Conservation (phyloP, 2,888 invertebrate species). For the Zonitis immaculata region DNA sequence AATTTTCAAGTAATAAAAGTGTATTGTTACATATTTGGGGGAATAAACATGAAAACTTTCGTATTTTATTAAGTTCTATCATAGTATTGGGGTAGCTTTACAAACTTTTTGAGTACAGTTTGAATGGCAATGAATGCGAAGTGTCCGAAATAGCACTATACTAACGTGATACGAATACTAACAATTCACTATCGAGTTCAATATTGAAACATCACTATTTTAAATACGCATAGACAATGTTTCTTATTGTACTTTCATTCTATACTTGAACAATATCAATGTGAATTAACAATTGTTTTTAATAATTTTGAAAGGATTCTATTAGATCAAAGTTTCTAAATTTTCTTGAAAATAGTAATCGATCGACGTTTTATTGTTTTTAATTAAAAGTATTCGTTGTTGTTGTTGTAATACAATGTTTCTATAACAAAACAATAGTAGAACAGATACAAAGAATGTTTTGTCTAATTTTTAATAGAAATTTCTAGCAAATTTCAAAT, state of each 20-base stretch:
- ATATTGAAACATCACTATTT: slow-evolving; percentile 25
- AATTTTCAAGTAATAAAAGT: background rate
- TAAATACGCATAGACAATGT: background rate
- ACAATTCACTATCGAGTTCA: slow-evolving; percentile 20
- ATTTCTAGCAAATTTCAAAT: background rate
- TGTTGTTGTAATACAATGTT: no score
- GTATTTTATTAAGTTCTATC: slow-evolving; percentile 18
- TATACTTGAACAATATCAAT: background rate
- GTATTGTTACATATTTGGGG: background rate
- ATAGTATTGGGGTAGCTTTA: slow-evolving; percentile 17
- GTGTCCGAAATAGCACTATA: slow-evolving; percentile 30
- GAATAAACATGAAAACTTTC: slow-evolving; percentile 19
- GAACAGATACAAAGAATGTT: background rate
- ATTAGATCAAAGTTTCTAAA: background rate
- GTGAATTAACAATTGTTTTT: background rate
- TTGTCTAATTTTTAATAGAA: background rate
- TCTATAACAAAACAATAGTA: no score
- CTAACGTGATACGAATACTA: slow-evolving; percentile 26
- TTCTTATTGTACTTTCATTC: background rate
- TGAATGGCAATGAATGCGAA: slow-evolving; percentile 27
- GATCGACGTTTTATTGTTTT: background rate
- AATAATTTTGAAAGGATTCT: background rate
- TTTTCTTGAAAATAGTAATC: background rate
- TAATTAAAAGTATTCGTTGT: background rate
- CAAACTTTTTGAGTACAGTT: slow-evolving; percentile 27